Evolutionary conservation across 1,140 invertebrate genomes (phyloP).

Genomic region (Euborellia annulipes): DNA sequence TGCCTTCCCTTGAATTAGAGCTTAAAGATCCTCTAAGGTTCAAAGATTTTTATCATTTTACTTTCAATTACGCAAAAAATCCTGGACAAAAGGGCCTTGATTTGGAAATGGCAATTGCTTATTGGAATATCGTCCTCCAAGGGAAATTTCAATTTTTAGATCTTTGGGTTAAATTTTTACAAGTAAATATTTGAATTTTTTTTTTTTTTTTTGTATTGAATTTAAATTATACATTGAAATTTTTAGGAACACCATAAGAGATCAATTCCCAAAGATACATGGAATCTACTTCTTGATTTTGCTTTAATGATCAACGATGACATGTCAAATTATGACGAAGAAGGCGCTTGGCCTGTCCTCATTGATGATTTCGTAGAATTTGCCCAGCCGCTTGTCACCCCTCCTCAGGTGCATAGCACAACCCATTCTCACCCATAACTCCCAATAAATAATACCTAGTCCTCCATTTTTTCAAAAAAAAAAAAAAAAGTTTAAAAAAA

Average conservation of each 20-base stretch:
- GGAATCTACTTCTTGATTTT: conserved; percentile 95
- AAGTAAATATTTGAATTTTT: conserved; percentile 38
- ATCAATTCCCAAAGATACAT: conserved; percentile 95
- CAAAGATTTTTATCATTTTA: conserved; percentile 97
- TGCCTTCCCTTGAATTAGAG: conserved; percentile 71
- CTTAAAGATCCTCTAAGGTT: conserved; percentile 78
- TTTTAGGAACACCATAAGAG: conserved; percentile 86
- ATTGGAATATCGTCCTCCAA: conserved; percentile 94
- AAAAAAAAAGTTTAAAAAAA: too few species aligned
- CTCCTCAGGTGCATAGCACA: conserved; percentile 4
- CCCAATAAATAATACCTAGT: too few species aligned
- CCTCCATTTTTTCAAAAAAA: too few species aligned
- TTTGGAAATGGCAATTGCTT: conserved; percentile 95
- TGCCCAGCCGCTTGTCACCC: conserved; percentile 35
- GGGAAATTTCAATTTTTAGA: conserved; percentile 83
- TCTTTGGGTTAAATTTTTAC: conserved; percentile 88
- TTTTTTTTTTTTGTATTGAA: too few species aligned
- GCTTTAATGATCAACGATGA: conserved; percentile 87
- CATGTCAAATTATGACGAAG: conserved; percentile 95
- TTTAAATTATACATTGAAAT: background rate
- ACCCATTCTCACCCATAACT: too few species aligned
- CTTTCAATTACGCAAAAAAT: conserved; percentile 98
- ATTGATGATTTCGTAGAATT: conserved; percentile 99
- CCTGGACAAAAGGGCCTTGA: conserved; percentile 89
- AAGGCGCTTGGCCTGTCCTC: conserved; percentile 96